phyloP scores from a whole-genome alignment of 2,888 invertebrate genomes.

The Hartigia nigra region DNA sequence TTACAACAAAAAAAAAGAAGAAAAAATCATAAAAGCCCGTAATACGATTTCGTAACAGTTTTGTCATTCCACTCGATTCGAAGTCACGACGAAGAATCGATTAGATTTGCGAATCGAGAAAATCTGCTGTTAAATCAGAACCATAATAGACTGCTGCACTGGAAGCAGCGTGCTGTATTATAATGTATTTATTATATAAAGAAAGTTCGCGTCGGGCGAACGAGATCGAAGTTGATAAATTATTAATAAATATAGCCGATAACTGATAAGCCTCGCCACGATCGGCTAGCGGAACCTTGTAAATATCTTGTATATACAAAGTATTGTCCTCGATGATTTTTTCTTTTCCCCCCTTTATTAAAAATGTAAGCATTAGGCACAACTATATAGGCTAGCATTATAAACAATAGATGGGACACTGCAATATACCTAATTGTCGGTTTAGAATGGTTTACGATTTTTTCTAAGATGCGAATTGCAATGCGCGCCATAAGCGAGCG shows the following conservation, averaged over 20 bases:
- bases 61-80: background rate
- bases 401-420: conserved; percentile 59
- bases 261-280: conserved; percentile 44
- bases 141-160: background rate
- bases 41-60: conserved; percentile 13
- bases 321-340: conserved; percentile 32
- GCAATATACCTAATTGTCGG: conserved; percentile 64
- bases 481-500: conserved; percentile 15
- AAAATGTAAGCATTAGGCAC: background rate
- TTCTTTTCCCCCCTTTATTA: background rate
- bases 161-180: conserved; percentile 48
- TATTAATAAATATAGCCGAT: conserved; percentile 53
- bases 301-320: conserved; percentile 48
- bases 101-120: background rate
- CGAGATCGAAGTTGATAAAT: conserved; percentile 53
- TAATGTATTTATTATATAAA: conserved; percentile 61
- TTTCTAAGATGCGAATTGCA: conserved; percentile 48
- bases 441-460: conserved; percentile 61
- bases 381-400: conserved; percentile 3
- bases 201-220: conserved; percentile 29
- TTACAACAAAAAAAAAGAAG: background rate
- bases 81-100: background rate
- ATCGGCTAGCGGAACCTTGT: conserved; percentile 33
- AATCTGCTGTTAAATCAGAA: background rate
- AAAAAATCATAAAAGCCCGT: background rate